These are phyloP conservation scores for Sebastes wilsoni DNA, from an alignment of 2,797 vertebrate species.

Conservation along the genomic window DNA sequence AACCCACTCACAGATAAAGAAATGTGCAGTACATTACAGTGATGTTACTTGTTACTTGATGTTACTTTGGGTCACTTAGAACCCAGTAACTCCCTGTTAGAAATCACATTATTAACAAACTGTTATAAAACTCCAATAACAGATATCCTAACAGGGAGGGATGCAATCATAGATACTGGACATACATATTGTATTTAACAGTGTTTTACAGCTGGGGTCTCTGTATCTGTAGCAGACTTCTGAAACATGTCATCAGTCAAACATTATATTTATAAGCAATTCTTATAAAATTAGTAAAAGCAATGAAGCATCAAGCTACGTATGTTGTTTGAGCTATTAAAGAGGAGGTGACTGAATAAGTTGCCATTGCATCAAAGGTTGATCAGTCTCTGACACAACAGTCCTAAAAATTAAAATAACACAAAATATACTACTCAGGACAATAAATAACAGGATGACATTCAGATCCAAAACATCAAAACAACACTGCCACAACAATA, in stretches of 20 bases:
- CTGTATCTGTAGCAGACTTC: background rate
- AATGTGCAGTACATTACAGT: background rate
- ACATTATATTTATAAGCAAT: background rate
- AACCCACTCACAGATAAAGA: background rate
- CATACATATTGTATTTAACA: background rate
- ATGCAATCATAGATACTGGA: background rate
- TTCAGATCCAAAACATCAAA: constrained; percentile 54
- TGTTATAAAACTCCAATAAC: background rate
- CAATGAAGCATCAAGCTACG: background rate
- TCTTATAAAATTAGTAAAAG: background rate
- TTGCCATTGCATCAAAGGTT: background rate
- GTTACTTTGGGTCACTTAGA: background rate
- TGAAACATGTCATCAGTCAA: background rate
- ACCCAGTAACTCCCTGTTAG: background rate
- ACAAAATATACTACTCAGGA: background rate
- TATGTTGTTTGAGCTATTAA: background rate
- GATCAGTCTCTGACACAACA: constrained; percentile 6
- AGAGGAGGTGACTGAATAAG: background rate
- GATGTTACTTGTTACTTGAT: background rate
- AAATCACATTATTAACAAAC: background rate
- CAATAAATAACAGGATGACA: constrained; percentile 50
- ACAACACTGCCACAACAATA: constrained; percentile 50
- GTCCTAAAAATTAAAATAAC: background rate
- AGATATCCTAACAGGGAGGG: background rate
- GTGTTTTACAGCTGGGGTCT: background rate